A percentile compares a stretch with the other conserved stretches of the same genome.
phyloP scores from a whole-genome alignment of 2,797 vertebrate genomes.

The Craterocephalus amniculus region DNA sequence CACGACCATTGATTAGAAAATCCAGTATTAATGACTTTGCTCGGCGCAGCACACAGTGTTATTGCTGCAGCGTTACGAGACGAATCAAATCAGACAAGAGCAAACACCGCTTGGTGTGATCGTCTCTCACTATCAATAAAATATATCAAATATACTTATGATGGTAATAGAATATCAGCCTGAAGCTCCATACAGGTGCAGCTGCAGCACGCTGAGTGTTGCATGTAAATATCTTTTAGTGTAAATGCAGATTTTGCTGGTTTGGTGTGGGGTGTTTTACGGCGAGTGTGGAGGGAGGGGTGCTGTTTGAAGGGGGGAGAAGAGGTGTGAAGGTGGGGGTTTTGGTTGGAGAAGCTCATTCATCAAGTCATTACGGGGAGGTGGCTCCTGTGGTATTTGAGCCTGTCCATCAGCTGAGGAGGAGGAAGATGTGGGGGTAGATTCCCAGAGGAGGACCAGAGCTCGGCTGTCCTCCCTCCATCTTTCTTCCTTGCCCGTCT shows the following conservation, averaged over 20 bases:
- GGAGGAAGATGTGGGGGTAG: slow-evolving; percentile 57
- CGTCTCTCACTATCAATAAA: slow-evolving; percentile 17
- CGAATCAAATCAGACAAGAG: slow-evolving; percentile 43
- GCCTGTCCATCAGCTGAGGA: slow-evolving; percentile 68
- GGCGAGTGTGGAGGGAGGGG: slow-evolving; percentile 30
- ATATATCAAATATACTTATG: slow-evolving; percentile 4
- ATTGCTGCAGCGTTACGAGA: slow-evolving; percentile 49
- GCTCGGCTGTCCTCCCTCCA: slow-evolving; percentile 44
- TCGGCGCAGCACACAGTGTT: slow-evolving; percentile 34
- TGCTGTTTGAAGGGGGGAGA: slow-evolving; percentile 10
- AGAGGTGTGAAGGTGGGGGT: slow-evolving; percentile 41
- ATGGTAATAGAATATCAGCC: not conserved
- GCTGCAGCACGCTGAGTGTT: not conserved
- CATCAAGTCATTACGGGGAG: slow-evolving; percentile 85
- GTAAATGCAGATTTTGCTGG: slow-evolving; percentile 24
- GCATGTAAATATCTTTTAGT: slow-evolving; percentile 40
- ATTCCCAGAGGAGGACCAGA: slow-evolving; percentile 74
- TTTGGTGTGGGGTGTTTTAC: slow-evolving; percentile 33
- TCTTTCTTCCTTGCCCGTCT: slow-evolving; percentile 21
- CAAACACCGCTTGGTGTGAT: slow-evolving; percentile 21
- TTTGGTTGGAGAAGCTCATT: slow-evolving; percentile 78
- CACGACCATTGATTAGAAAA: slow-evolving; percentile 72
- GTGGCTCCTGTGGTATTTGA: slow-evolving; percentile 83
- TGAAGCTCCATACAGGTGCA: not conserved
- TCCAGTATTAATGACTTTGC: slow-evolving; percentile 76